These are phyloP conservation scores for Stichodactyla mertensii DNA, from an alignment of 64 coral and sea anemone species.

Conservation along the genomic window DNA sequence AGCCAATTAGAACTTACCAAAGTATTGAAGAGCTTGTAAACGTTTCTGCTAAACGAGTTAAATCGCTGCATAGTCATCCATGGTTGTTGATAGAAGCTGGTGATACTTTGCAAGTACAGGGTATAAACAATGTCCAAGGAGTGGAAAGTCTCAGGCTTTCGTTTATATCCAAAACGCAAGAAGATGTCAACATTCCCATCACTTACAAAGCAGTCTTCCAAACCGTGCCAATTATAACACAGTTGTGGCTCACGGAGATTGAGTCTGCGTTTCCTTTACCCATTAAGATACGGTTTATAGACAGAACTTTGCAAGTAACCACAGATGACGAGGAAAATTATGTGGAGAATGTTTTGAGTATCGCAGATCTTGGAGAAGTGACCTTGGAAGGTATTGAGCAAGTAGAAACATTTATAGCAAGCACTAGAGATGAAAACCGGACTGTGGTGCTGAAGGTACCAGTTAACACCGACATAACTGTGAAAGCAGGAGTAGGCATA, in stretches of 20 bases:
- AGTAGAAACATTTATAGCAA: not conserved
- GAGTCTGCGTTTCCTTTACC: not conserved
- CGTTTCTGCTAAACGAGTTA: not conserved
- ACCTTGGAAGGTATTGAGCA: not conserved
- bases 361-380: conserved; percentile 13
- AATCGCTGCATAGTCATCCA: not conserved
- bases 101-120: not conserved
- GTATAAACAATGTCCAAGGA: not conserved
- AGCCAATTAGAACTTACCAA: not conserved
- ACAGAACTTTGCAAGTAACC: not conserved
- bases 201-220: not conserved
- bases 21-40: not conserved
- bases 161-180: not conserved
- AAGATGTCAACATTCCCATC: not conserved
- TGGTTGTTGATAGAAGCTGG: not conserved
- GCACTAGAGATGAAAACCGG: not conserved
- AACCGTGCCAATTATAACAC: not conserved
- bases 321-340: not conserved
- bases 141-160: not conserved
- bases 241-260: not conserved
- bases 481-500: not conserved
- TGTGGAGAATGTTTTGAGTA: not conserved
- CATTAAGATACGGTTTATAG: not conserved
- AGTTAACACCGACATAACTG: not conserved
- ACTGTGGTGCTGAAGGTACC: conserved; percentile 6